These are phyloP conservation scores for Myopa tessellatipennis DNA, from an alignment of 2,888 invertebrate species.

Conservation along the genomic window DNA sequence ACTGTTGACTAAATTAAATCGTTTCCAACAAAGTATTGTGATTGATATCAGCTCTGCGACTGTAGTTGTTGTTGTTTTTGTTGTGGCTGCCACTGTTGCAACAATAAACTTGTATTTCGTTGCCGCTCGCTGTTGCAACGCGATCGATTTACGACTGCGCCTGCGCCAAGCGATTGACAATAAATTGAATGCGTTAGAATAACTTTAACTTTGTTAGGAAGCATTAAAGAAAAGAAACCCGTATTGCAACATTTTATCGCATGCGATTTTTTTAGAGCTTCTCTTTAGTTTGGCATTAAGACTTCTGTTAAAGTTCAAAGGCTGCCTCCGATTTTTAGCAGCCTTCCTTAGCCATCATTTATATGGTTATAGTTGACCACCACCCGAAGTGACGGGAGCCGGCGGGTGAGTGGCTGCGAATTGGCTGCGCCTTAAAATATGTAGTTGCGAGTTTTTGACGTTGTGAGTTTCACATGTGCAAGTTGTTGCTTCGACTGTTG, in stretches of 20 bases:
- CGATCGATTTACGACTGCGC: conserved; percentile 51
- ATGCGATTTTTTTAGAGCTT: background rate
- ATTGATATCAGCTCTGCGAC: conserved; percentile 7
- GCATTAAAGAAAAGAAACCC: background rate
- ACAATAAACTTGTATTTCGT: conserved; percentile 22
- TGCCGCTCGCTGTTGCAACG: conserved; percentile 43
- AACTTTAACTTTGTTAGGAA: background rate
- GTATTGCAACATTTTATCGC: background rate
- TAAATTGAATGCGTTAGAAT: conserved; percentile 44
- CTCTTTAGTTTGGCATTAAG: background rate
- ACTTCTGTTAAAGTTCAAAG: too few species aligned
- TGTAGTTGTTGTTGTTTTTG: background rate
- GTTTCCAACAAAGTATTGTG: conserved; percentile 41
- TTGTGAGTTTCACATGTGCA: too few species aligned
- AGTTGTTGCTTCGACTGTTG: too few species aligned
- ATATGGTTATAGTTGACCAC: too few species aligned
- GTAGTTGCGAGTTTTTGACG: too few species aligned
- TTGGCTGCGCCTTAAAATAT: too few species aligned
- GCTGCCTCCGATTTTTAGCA: too few species aligned
- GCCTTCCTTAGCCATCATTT: too few species aligned
- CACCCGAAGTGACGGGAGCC: too few species aligned
- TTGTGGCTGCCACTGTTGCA: background rate
- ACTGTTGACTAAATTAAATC: conserved; percentile 47
- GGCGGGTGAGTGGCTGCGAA: too few species aligned
- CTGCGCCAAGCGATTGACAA: conserved; percentile 45